Base-by-base conservation (phyloP, 2,797 vertebrate species). In the Micropoecilia bifurca region DNA sequence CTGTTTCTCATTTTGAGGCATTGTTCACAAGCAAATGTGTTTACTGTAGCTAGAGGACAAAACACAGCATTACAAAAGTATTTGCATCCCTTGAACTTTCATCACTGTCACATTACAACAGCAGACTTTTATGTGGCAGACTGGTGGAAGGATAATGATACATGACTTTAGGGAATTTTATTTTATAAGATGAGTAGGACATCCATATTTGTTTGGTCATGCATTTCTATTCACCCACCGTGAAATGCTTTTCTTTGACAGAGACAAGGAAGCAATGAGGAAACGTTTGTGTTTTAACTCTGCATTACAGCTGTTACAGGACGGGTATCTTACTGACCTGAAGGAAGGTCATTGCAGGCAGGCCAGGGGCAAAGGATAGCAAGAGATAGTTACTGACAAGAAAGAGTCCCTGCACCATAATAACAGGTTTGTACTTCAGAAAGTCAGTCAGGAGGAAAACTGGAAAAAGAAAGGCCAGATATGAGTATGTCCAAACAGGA, bases 401-500 rank as follows among this genome's bases (percentile, higher is more conserved):
- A 83, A 91, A 95, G 18, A 95, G 71, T 4, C 94, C 95, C 86
- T 96, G 95, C 3, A 91, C 6, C 48, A 95, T 30, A 73, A 96
- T 95, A 39, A 96, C 10, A 14, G 95, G 95, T 80, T 96, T 96
- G 83, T 96, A 90, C 75, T 88, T 91, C 73, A 96, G 85, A 63
- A 95, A 89, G 84, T 96, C 96, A 16, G 95, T 96, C 82, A 96
- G 59, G 47, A 96, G 86, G 83, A 96, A 96, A 73, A 96, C 87
- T 0, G 95, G 95, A 48, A 93, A 91, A 74, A 96, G 92, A 75
- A 95, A 82, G 48, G 89, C 91, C 36, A 96, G 85, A 85, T 96
- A 95, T n/a, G 95, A 95, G 66, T 96, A 96, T 0, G 96, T 96
- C 96, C 96, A 96, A 73, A 96, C 94, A 3, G 96, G 96, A 82